A percentile compares a stretch with the other conserved stretches of the same genome.
Conservation (phyloP, 1,140 invertebrate genomes). For the Zaprionus tsacasi region DNA sequence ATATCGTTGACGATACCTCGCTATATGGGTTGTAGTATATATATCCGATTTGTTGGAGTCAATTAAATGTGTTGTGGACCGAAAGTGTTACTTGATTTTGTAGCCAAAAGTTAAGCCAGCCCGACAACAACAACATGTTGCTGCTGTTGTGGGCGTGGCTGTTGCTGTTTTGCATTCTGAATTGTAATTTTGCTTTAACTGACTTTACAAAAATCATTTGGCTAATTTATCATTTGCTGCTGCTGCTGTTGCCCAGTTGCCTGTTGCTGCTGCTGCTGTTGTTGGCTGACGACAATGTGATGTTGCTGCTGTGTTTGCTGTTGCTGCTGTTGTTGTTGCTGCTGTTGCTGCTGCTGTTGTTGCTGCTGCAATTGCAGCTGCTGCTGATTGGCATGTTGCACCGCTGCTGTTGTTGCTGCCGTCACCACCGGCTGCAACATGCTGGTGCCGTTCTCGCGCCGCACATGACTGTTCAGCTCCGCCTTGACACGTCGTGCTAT, state of each 20-base stretch:
- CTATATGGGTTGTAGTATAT: background rate
- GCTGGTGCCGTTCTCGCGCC: conserved; percentile 75
- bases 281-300: conserved; percentile 71
- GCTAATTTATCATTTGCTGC: conserved; percentile 83
- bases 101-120: conserved; percentile 12
- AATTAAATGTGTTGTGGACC: conserved; percentile 74
- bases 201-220: conserved; percentile 84
- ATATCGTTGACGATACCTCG: background rate
- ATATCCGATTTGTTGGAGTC: conserved; percentile 78
- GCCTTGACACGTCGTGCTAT: conserved; percentile 92
- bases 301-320: conserved; percentile 67
- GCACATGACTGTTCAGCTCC: conserved; percentile 88
- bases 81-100: conserved; percentile 40
- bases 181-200: conserved; percentile 78
- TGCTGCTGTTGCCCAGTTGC: conserved; percentile 61
- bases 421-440: conserved; percentile 80
- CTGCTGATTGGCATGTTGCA: conserved; percentile 72
- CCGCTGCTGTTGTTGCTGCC: conserved; percentile 67
- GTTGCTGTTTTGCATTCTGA: background rate
- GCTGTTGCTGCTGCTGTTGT: conserved; percentile 63
- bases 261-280: conserved; percentile 66
- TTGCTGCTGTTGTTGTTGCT: conserved; percentile 60
- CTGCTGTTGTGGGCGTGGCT: conserved; percentile 12
- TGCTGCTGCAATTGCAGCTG: conserved; percentile 65
- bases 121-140: conserved; percentile 14